Percentiles rank a stretch among this genome's conserved stretches.
Evolutionary conservation across 2,888 invertebrate species (phyloP).

Genomic region (Lomographa bimaculata): DNA sequence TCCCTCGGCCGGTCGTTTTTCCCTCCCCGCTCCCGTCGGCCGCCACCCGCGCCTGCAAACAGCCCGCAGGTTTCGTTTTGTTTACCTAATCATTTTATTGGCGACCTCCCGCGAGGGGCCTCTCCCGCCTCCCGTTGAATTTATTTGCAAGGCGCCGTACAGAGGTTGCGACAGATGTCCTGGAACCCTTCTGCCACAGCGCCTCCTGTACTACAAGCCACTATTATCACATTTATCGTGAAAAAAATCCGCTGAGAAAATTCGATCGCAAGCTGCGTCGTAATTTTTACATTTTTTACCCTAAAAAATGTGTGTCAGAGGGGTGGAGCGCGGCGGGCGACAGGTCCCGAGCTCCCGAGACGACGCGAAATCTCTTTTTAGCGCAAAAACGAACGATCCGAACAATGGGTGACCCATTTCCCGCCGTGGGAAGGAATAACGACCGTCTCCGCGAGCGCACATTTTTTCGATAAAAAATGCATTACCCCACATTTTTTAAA

Average conservation of each 20-base stretch:
- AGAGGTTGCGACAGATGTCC: conserved; percentile 60
- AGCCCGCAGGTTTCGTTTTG: conserved; percentile 68
- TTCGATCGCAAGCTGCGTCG: conserved; percentile 73
- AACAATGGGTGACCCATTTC: conserved; percentile 82
- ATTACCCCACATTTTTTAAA: conserved; percentile 81
- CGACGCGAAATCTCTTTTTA: conserved; percentile 75
- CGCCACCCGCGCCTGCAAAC: conserved; percentile 42
- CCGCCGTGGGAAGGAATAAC: conserved; percentile 83
- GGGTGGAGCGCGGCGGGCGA: conserved; percentile 56
- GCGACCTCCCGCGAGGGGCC: conserved; percentile 28
- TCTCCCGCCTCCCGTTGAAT: conserved; percentile 15
- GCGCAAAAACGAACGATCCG: conserved; percentile 71
- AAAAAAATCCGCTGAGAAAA: conserved; percentile 75
- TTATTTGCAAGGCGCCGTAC: conserved; percentile 31
- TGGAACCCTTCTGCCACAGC: conserved; percentile 52
- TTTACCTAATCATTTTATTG: conserved; percentile 80
- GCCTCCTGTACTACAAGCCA: conserved; percentile 69
- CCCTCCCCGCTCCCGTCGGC: conserved; percentile 33
- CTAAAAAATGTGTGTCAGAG: conserved; percentile 79
- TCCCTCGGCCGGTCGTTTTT: conserved; percentile 40
- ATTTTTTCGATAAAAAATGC: conserved; percentile 76
- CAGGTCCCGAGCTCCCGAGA: conserved; percentile 59
- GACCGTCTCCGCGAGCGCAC: conserved; percentile 57
- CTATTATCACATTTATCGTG: conserved; percentile 60
- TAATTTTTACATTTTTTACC: conserved; percentile 76